These are phyloP conservation scores for Drosophila tristis DNA, from an alignment of 1,140 invertebrate genomes.

Conservation along the genomic window DNA sequence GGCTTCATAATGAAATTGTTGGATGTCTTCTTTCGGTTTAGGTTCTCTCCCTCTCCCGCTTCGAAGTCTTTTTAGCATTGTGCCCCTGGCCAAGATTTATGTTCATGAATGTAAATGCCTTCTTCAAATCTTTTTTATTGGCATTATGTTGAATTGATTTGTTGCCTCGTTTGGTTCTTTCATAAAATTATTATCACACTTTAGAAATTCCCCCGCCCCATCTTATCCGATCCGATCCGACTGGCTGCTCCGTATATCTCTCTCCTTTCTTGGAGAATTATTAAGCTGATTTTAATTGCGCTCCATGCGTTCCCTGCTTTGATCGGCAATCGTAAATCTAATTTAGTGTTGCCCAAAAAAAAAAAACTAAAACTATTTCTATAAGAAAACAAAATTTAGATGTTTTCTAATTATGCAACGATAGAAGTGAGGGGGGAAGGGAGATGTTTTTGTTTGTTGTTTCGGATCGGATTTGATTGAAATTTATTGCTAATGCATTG, in stretches of 20 bases:
- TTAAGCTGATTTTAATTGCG: slow-evolving; percentile 84
- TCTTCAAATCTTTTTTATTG: slow-evolving; percentile 78
- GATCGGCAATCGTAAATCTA: slow-evolving; percentile 74
- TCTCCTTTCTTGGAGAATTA: slow-evolving; percentile 49
- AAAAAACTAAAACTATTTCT: not conserved
- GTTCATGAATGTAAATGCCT: slow-evolving; percentile 78
- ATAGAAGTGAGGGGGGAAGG: slow-evolving; percentile 20
- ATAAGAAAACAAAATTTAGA: slow-evolving; percentile 52
- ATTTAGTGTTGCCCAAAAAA: slow-evolving; percentile 55
- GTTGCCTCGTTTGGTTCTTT: slow-evolving; percentile 68
- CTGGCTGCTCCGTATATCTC: not conserved
- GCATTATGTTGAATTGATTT: slow-evolving; percentile 72
- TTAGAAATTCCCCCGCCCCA: slow-evolving; percentile 45
- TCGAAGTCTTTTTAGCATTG: slow-evolving; percentile 42
- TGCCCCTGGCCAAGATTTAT: slow-evolving; percentile 62
- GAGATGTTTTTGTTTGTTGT: slow-evolving; percentile 52
- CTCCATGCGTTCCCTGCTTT: slow-evolving; percentile 48
- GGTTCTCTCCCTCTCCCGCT: not conserved
- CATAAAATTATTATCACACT: slow-evolving; percentile 83
- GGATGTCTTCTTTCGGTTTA: slow-evolving; percentile 51
- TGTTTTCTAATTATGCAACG: slow-evolving; percentile 71
- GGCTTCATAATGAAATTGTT: slow-evolving; percentile 76
- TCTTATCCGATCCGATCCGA: slow-evolving; percentile 21
- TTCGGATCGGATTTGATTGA: slow-evolving; percentile 62
- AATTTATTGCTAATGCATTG: slow-evolving; percentile 72